Evolutionary conservation across 2,113 vertebrate species (phyloP).

Genomic region (Mormyrus lacerda): DNA sequence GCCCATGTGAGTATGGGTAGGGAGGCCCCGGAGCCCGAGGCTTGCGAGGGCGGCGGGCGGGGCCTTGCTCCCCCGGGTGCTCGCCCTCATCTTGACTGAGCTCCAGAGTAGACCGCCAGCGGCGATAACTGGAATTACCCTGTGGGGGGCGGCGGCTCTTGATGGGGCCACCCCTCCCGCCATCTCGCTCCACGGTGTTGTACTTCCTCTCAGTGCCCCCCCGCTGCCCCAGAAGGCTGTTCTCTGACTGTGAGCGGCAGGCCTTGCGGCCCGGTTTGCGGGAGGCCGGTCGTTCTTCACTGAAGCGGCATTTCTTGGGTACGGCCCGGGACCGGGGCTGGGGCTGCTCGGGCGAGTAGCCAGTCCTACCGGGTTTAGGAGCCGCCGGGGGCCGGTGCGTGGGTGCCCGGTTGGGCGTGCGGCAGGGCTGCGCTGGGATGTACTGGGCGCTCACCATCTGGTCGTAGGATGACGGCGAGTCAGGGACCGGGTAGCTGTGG

Average conservation of each 20-base stretch:
- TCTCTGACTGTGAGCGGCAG: slow-evolving; percentile 73
- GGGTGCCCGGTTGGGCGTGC: slow-evolving; percentile 45
- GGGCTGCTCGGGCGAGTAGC: slow-evolving; percentile 45
- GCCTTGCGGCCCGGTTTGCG: slow-evolving; percentile 63
- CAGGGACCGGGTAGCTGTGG: slow-evolving; percentile 28
- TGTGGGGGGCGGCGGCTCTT: slow-evolving; percentile 53
- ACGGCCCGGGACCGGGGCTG: slow-evolving; percentile 37
- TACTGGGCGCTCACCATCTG: slow-evolving; percentile 72
- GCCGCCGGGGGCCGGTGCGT: slow-evolving; percentile 36
- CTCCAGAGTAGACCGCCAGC: slow-evolving; percentile 74
- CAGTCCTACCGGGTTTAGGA: slow-evolving; percentile 32
- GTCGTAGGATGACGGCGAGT: slow-evolving; percentile 42
- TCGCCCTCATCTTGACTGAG: slow-evolving; percentile 65
- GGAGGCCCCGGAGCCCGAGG: slow-evolving; percentile 37
- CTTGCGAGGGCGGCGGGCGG: slow-evolving; percentile 42
- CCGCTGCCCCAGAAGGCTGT: slow-evolving; percentile 64
- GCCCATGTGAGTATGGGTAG: slow-evolving; percentile 36
- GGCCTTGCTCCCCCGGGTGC: slow-evolving; percentile 34
- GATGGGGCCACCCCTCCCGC: slow-evolving; percentile 41
- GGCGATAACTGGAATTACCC: slow-evolving; percentile 43
- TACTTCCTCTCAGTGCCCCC: slow-evolving; percentile 56
- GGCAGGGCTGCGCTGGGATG: slow-evolving; percentile 63
- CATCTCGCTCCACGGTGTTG: slow-evolving; percentile 63
- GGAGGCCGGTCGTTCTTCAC: slow-evolving; percentile 46
- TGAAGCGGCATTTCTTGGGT: slow-evolving; percentile 62